Evolutionary conservation across 2,888 invertebrate species (phyloP), one percentile per base, ranked within the genome.

Genomic region (Eurois occulta): DNA sequence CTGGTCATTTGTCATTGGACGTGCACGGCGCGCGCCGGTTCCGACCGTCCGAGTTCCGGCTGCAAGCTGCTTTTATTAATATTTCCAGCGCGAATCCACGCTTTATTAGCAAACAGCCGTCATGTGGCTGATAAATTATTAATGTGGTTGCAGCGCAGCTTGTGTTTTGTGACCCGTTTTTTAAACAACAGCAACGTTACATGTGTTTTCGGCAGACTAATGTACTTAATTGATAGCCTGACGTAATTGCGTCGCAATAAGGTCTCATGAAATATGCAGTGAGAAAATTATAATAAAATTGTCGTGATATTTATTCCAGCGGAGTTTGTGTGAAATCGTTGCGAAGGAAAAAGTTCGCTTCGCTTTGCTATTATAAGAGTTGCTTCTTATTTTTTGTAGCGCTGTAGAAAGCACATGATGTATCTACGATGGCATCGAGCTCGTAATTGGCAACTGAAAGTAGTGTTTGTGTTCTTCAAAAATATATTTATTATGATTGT

Each of bases 61-160:
- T 93, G 94, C 95, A 95, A 92, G 94, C 95, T 94, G 95, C 95
- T 96, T 96, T 96, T 96, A 96, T 96, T 96, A 96, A 96, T 96
- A 96, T 96, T 96, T 96, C 95, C 95, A 95, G 93, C 91, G 94
- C 93, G 95, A 96, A 95, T 95, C 95, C 93, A 93, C 95, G 96
- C 95, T 96, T 96, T 96, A 96, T 96, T 96, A 96, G 96, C 95
- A 96, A 96, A 96, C 96, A 96, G 94, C 94, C 95, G 96, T 96
- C 96, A 96, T 95, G 94, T 91, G 96, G 95, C 95, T 96, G 96
- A 96, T 96, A 96, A 96, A 96, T 96, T 96, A 96, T 96, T 96
- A 96, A 96, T 96, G 96, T 94, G 96, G 96, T 95, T 91, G 91
- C 91, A 87, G 92, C 94, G 89, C 95, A 94, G 96, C 94, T 93